Percentiles rank a stretch among this genome's conserved stretches.
These are phyloP conservation scores for Cinara cedri DNA, from an alignment of 2,888 invertebrate genomes.

Conservation along the genomic window DNA sequence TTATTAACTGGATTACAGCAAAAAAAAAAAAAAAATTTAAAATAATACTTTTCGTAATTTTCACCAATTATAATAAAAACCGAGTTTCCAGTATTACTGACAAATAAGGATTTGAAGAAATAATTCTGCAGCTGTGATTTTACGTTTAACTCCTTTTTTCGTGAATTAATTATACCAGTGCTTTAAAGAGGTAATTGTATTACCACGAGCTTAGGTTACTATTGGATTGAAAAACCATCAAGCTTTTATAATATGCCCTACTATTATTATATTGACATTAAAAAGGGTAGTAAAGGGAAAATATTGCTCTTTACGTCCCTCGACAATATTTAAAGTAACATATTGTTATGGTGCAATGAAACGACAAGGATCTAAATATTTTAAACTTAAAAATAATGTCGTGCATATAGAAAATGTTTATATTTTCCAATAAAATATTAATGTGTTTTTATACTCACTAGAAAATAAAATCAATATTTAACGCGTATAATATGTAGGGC, in stretches of 20 bases:
- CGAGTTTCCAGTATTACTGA: no score
- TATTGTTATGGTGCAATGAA: not conserved
- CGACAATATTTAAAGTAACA: slow-evolving; percentile 10
- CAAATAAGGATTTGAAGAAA: slow-evolving; percentile 12
- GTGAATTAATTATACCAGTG: slow-evolving; percentile 13
- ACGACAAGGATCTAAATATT: slow-evolving; percentile 13
- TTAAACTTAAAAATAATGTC: not conserved
- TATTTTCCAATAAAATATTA: slow-evolving; percentile 16
- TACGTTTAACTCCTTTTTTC: not conserved
- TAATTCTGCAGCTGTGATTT: not conserved
- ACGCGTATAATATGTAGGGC: not conserved
- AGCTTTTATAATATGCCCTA: not conserved
- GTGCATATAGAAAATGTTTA: not conserved
- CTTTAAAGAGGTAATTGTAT: slow-evolving; percentile 23
- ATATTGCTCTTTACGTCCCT: slow-evolving; percentile 16
- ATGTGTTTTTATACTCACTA: not conserved
- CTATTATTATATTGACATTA: slow-evolving; percentile 18
- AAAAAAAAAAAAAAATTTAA: no score
- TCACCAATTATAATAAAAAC: no score
- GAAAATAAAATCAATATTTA: slow-evolving; percentile 1
- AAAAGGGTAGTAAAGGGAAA: slow-evolving; percentile 16
- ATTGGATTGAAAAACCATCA: slow-evolving; percentile 2
- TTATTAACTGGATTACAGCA: no score
- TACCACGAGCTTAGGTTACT: not conserved
- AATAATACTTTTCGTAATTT: no score